phyloP scores from a whole-genome alignment of 2,113 vertebrate species.

The Larimichthys crocea region DNA sequence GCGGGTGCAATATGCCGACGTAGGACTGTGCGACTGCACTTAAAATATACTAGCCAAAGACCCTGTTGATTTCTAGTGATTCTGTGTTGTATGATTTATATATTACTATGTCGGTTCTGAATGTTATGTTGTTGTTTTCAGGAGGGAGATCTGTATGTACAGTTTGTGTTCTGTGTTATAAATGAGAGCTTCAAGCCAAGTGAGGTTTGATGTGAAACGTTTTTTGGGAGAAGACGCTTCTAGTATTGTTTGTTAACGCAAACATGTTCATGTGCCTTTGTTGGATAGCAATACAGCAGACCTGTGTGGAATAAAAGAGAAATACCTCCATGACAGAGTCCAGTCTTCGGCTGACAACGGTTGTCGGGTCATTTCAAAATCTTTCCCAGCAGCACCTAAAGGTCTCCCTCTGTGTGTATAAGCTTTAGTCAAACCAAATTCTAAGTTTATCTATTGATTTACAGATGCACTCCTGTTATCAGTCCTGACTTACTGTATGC shows the following conservation, averaged over 20 bases:
- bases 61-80: slow-evolving; percentile 63
- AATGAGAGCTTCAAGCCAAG: slow-evolving; percentile 50
- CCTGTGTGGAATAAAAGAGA: slow-evolving; percentile 26
- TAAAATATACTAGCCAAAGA: slow-evolving; percentile 64
- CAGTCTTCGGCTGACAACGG: not conserved
- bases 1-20: slow-evolving; percentile 40
- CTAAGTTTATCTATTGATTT: slow-evolving; percentile 44
- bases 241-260: slow-evolving; percentile 40
- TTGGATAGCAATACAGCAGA: slow-evolving; percentile 54
- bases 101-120: slow-evolving; percentile 32
- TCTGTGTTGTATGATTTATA: slow-evolving; percentile 68
- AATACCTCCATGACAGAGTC: slow-evolving; percentile 38
- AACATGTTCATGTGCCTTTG: slow-evolving; percentile 72
- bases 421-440: slow-evolving; percentile 63
- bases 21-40: slow-evolving; percentile 46
- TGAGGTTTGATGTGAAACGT: slow-evolving; percentile 50
- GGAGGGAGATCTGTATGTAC: slow-evolving; percentile 62
- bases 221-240: slow-evolving; percentile 31
- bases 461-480: slow-evolving; percentile 63
- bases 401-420: slow-evolving; percentile 32
- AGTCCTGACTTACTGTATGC: slow-evolving; percentile 65
- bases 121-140: slow-evolving; percentile 37
- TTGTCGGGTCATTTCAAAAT: not conserved
- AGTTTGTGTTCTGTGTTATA: slow-evolving; percentile 61
- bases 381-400: slow-evolving; percentile 40